These are phyloP conservation scores for Harlomillsia oculata DNA, from an alignment of 1,140 invertebrate genomes.

Conservation along the genomic window DNA sequence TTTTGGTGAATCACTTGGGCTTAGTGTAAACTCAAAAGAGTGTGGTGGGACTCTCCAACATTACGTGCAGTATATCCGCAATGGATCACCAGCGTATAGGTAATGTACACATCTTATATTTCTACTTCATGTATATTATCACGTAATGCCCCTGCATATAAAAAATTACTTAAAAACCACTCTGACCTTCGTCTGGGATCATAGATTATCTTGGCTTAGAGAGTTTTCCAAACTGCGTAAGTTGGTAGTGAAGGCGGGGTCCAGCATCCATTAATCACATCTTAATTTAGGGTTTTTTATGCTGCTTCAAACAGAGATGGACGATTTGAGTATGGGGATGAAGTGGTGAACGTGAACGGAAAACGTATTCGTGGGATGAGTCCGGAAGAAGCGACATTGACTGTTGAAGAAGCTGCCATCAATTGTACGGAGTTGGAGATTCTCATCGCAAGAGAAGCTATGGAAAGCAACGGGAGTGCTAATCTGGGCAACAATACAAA, in stretches of 20 bases:
- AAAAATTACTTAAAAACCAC: conserved; percentile 1
- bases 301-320: conserved; percentile 49
- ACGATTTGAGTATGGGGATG: conserved; percentile 45
- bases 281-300: too few relatives aligned
- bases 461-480: too few relatives aligned
- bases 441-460: conserved; percentile 42
- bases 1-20: conserved; percentile 21
- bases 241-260: too few relatives aligned
- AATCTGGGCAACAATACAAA: too few relatives aligned
- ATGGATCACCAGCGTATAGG: conserved; percentile 22
- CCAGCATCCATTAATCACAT: too few relatives aligned
- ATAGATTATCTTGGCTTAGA: too few relatives aligned
- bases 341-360: conserved; percentile 49
- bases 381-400: conserved; percentile 44
- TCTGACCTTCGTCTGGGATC: too few relatives aligned
- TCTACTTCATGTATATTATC: not conserved
- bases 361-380: conserved; percentile 44
- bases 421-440: conserved; percentile 43
- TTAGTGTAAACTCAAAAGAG: conserved; percentile 8
- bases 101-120: conserved; percentile 7
- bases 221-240: too few relatives aligned
- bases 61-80: conserved; percentile 9
- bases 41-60: conserved; percentile 20
- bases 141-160: not conserved
- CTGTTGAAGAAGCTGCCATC: conserved; percentile 41